Conservation (phyloP, 2,888 invertebrate species). For the Amblyjoppa fuscipennis region DNA sequence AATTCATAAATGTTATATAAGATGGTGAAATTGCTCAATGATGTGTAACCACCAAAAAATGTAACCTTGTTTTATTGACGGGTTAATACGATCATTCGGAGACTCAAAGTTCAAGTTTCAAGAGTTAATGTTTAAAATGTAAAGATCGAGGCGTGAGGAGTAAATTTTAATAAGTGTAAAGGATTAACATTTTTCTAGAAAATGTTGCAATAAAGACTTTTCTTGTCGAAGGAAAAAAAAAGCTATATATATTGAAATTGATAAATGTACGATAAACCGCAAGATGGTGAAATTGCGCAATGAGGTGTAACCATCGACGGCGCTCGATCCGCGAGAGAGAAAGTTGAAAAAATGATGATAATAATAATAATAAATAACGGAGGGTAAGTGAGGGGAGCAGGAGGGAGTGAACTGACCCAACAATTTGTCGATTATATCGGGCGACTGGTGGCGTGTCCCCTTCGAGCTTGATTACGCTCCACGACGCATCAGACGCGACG, state of each 20-base stretch:
- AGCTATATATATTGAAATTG: neutral
- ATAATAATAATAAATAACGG: slow-evolving; percentile 25
- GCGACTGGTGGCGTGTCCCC: slow-evolving; percentile 35
- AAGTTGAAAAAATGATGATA: neutral
- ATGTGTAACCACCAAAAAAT: too few species aligned
- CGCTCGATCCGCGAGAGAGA: slow-evolving; percentile 5
- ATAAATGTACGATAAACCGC: neutral
- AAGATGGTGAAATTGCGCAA: neutral
- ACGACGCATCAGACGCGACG: slow-evolving; percentile 17
- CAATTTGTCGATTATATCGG: slow-evolving; percentile 54
- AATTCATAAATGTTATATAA: too few species aligned
- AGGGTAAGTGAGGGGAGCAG: slow-evolving; percentile 30
- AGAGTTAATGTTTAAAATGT: neutral
- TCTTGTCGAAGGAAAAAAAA: neutral
- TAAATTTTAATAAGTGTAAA: too few species aligned
- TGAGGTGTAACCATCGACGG: neutral
- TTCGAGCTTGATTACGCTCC: slow-evolving; percentile 26
- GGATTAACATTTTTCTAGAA: neutral
- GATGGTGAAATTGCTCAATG: too few species aligned
- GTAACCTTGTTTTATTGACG: neutral
- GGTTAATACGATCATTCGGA: neutral
- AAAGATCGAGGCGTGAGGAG: too few species aligned
- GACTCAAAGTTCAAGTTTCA: neutral
- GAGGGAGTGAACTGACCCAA: slow-evolving; percentile 23
- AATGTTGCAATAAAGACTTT: neutral